phyloP scores from a whole-genome alignment of 53 echinoderm and acorn worm species.

The Henricia sp. region DNA sequence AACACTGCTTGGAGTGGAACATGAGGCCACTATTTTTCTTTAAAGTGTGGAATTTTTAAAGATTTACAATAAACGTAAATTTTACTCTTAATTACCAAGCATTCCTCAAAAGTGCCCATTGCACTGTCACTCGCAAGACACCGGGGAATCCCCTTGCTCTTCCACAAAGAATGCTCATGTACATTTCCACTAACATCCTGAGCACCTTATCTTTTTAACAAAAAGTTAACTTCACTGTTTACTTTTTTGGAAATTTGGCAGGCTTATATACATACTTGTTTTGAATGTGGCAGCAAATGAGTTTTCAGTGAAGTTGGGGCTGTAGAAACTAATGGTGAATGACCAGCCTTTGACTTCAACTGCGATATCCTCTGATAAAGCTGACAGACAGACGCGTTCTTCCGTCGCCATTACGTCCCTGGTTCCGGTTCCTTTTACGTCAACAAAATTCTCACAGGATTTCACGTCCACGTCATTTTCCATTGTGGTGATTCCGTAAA shows the following conservation, averaged over 20 bases:
- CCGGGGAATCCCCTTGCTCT: too few species aligned
- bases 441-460: background rate
- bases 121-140: too few species aligned
- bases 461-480: background rate
- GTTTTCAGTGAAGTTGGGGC: conserved; percentile 5
- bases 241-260: background rate
- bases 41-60: too few species aligned
- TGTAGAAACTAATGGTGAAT: background rate
- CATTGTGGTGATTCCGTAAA: conserved; percentile 1
- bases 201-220: too few species aligned
- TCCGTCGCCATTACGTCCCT: background rate
- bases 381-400: background rate
- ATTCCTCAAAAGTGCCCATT: too few species aligned
- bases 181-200: too few species aligned
- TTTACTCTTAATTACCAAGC: too few species aligned
- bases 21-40: too few species aligned
- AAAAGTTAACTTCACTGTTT: too few species aligned
- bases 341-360: conserved; percentile 18
- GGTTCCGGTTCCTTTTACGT: background rate
- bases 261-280: conserved; percentile 4
- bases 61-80: too few species aligned
- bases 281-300: conserved; percentile 12
- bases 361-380: background rate
- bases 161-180: too few species aligned
- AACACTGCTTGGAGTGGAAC: too few species aligned